Evolutionary conservation across 1,140 invertebrate species (phyloP).

Genomic region (Latrodectus geometricus): DNA sequence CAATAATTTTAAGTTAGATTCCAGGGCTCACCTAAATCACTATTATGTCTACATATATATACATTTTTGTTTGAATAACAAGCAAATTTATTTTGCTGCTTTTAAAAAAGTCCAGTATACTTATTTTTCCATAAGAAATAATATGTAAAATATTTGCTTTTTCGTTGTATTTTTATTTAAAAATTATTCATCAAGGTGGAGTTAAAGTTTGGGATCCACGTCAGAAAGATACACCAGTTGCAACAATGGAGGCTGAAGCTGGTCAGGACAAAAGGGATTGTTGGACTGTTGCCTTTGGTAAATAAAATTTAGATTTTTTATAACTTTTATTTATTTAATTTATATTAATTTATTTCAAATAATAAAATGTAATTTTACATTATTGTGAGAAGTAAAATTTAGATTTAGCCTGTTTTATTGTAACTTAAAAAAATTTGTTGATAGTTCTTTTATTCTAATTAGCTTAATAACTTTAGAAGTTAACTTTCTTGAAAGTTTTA

Average conservation of each 20-base stretch:
- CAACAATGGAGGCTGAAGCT: constrained; percentile 81
- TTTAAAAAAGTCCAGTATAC: not conserved
- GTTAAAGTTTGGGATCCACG: constrained; percentile 97
- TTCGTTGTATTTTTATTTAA: not conserved
- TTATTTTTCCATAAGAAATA: not conserved
- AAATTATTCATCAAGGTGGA: constrained; percentile 72
- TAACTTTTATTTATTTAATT: not conserved
- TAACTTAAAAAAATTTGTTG: no score
- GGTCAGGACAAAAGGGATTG: constrained; percentile 81
- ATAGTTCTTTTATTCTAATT: no score
- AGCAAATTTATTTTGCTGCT: no score
- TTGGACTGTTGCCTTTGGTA: constrained; percentile 88
- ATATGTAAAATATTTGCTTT: not conserved
- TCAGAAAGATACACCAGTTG: constrained; percentile 85
- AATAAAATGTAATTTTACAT: not conserved
- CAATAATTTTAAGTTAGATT: no score
- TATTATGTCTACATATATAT: no score
- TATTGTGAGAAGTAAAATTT: no score
- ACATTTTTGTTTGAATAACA: no score
- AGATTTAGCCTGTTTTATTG: no score
- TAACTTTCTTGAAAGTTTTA: no score
- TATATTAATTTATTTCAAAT: not conserved
- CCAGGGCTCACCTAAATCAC: no score
- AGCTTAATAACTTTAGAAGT: no score
- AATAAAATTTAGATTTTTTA: not conserved